These are phyloP conservation scores for Triops longicaudatus DNA, from an alignment of 1,140 invertebrate genomes.

Conservation along the genomic window DNA sequence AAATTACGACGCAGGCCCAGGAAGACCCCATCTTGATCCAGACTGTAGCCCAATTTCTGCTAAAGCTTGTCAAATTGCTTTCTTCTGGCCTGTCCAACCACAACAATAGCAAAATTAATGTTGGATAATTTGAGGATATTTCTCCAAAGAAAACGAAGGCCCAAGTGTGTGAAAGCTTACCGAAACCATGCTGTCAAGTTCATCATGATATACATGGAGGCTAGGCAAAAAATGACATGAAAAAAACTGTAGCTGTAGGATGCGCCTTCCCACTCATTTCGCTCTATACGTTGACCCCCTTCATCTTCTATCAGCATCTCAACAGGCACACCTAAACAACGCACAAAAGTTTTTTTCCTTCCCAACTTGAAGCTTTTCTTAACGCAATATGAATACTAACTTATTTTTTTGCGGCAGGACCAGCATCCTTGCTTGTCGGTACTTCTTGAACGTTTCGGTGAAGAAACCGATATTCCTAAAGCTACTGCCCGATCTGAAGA, in stretches of 20 bases:
- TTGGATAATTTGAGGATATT: conserved; percentile 13
- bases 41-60: conserved; percentile 35
- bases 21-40: conserved; percentile 37
- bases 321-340: not conserved
- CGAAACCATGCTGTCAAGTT: conserved; percentile 45
- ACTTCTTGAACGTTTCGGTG: not conserved
- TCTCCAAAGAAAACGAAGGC: not conserved
- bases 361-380: not conserved
- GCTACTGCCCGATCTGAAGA: conserved; percentile 23
- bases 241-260: conserved; percentile 43
- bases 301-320: conserved; percentile 29
- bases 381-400: conserved; percentile 2
- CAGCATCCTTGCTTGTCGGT: not conserved
- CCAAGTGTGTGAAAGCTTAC: conserved; percentile 34
- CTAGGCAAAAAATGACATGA: conserved; percentile 41
- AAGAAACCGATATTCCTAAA: conserved; percentile 19
- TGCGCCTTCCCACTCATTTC: conserved; percentile 40
- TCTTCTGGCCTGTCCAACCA: conserved; percentile 32
- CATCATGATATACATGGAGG: conserved; percentile 45
- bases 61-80: conserved; percentile 33
- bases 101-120: conserved; percentile 8
- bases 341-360: not conserved
- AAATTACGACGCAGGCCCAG: conserved; percentile 35
- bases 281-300: conserved; percentile 40
- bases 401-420: not conserved